Conservation (phyloP, 1,140 invertebrate genomes). For the Akabosia matsudoensis region DNA sequence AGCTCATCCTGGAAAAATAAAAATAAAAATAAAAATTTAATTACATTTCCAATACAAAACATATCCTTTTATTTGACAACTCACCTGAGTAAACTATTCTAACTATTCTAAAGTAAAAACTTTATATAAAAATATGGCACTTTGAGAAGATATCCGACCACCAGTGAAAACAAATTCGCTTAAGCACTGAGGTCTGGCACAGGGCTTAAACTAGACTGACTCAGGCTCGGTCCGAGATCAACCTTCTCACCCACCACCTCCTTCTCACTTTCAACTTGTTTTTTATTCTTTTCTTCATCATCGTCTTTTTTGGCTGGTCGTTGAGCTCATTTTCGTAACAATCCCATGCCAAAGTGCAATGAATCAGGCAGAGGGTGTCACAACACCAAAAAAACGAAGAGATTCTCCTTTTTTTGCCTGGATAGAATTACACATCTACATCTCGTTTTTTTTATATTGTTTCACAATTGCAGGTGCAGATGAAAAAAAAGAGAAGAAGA, state of each 20-base stretch:
- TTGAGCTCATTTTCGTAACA: conserved; percentile 8
- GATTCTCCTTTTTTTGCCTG: not conserved
- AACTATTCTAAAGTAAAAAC: not conserved
- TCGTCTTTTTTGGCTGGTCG: conserved; percentile 1
- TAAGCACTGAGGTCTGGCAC: conserved; percentile 17
- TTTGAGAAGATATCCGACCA: not conserved
- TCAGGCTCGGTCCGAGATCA: too few species aligned
- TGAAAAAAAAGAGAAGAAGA: too few species aligned
- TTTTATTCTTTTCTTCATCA: too few species aligned
- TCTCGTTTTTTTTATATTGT: not conserved
- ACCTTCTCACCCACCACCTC: too few species aligned
- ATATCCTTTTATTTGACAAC: not conserved
- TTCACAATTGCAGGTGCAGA: not conserved
- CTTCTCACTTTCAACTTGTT: too few species aligned
- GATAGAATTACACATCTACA: conserved; percentile 19
- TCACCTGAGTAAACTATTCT: not conserved
- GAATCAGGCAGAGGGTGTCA: conserved; percentile 24
- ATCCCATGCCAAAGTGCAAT: not conserved
- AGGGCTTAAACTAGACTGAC: conserved; percentile 21
- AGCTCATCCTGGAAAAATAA: conserved; percentile 28
- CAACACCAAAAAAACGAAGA: not conserved
- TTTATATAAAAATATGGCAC: conserved; percentile 4
- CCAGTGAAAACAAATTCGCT: conserved; percentile 8
- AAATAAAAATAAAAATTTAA: not conserved
- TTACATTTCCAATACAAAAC: not conserved